Percentiles rank a stretch among this genome's conserved stretches.
These are phyloP conservation scores for Metallyticus violacea DNA, from an alignment of 2,888 invertebrate species.

Conservation along the genomic window DNA sequence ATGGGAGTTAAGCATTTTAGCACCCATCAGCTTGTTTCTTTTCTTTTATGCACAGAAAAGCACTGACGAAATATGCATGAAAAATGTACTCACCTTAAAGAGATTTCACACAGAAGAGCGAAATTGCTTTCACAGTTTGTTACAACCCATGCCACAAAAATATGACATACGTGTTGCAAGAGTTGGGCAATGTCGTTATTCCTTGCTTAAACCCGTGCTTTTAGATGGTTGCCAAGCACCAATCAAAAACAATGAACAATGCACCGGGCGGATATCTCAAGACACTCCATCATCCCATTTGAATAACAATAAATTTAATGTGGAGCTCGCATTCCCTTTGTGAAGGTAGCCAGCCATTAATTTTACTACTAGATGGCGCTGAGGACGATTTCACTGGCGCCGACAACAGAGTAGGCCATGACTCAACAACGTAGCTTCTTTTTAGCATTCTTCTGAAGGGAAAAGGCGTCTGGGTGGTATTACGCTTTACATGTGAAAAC, in stretches of 20 bases:
- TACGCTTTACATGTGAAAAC: background rate
- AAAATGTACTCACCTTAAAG: too few relatives aligned
- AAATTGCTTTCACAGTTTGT: too few relatives aligned
- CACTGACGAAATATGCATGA: too few relatives aligned
- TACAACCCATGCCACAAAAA: too few relatives aligned
- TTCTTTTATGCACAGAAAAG: too few relatives aligned
- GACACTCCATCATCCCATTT: background rate
- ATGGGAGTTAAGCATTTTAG: too few relatives aligned
- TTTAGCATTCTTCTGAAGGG: background rate
- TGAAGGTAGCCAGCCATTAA: background rate
- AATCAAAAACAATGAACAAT: background rate
- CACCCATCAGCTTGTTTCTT: too few relatives aligned
- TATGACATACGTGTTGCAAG: background rate
- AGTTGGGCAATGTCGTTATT: background rate
- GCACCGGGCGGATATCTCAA: background rate
- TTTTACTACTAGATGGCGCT: background rate
- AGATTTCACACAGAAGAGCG: too few relatives aligned
- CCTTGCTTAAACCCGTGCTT: background rate
- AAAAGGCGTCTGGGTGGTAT: background rate
- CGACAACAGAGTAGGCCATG: background rate
- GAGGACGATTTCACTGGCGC: background rate
- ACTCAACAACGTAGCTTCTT: background rate
- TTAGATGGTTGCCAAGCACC: background rate
- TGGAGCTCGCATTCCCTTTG: background rate
- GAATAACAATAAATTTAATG: constrained; percentile 1